Conservation (phyloP, 2,888 invertebrate species). For the Catocala nupta region DNA sequence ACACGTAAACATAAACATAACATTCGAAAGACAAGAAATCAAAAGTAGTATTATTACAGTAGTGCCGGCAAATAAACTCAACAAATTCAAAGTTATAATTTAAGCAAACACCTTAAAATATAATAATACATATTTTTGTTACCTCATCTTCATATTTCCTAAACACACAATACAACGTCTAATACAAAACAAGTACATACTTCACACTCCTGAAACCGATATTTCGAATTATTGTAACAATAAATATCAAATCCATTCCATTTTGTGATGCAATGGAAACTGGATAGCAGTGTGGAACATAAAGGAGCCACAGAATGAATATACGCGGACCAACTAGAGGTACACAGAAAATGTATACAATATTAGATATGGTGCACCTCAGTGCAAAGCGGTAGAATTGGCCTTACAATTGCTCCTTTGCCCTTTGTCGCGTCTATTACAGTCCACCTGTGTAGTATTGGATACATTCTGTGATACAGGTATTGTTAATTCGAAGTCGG, state of each 20-base stretch:
- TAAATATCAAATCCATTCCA: not conserved
- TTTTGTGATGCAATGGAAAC: not conserved
- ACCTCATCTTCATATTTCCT: too few species aligned
- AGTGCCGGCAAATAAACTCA: too few species aligned
- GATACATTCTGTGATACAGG: constrained; percentile 18
- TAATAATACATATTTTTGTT: constrained; percentile 13
- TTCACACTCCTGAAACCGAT: too few species aligned
- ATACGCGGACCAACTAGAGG: not conserved
- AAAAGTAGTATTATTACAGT: too few species aligned
- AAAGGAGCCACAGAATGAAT: not conserved
- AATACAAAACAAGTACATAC: constrained; percentile 9
- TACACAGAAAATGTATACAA: not conserved
- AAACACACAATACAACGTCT: too few species aligned
- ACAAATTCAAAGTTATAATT: not conserved
- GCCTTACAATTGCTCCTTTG: constrained; percentile 18
- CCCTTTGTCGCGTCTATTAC: constrained; percentile 28
- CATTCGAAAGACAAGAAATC: too few species aligned
- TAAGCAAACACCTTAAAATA: constrained; percentile 5
- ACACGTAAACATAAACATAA: too few species aligned
- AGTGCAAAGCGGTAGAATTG: constrained; percentile 31
- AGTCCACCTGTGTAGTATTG: not conserved
- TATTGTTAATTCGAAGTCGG: not conserved
- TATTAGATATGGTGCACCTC: constrained; percentile 5
- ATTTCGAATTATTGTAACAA: too few species aligned
- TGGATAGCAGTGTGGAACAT: not conserved